Evolutionary conservation across 2,888 invertebrate species (phyloP).

Genomic region (Bugula neritina): DNA sequence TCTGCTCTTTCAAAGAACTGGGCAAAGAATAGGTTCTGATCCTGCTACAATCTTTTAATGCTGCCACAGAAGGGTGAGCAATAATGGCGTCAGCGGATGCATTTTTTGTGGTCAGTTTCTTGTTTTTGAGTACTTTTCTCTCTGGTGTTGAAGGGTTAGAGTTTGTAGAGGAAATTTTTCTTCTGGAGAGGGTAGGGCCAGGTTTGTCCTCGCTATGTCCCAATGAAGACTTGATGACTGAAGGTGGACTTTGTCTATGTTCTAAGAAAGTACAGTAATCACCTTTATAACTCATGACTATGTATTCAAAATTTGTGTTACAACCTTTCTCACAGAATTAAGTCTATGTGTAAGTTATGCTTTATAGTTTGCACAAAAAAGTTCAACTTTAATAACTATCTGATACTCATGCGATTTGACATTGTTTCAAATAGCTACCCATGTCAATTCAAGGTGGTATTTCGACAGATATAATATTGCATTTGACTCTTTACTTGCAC

Average conservation of each 20-base stretch:
- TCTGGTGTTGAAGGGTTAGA: slow-evolving; percentile 19
- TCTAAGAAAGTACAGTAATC: neutral
- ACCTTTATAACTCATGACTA: no score
- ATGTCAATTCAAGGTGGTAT: no score
- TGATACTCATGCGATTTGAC: no score
- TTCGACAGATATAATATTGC: no score
- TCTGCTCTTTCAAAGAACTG: neutral
- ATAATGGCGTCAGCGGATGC: neutral
- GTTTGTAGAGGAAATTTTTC: neutral
- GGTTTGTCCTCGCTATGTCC: neutral
- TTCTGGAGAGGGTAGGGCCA: neutral
- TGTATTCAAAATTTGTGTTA: no score
- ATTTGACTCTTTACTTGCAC: no score
- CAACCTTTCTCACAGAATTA: no score
- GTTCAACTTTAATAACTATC: no score
- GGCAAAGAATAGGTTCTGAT: slow-evolving; percentile 9
- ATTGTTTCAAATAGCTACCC: no score
- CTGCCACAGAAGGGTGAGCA: neutral
- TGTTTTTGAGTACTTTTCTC: slow-evolving; percentile 8
- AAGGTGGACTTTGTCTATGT: neutral
- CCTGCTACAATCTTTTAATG: neutral
- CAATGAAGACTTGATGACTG: neutral
- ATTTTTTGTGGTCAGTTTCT: neutral
- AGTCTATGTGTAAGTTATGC: no score
- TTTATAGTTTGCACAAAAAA: no score